A percentile compares a stretch with the other conserved stretches of the same genome.
Conservation (phyloP, 1,140 invertebrate genomes). For the Mycetomoellerius zeteki region DNA sequence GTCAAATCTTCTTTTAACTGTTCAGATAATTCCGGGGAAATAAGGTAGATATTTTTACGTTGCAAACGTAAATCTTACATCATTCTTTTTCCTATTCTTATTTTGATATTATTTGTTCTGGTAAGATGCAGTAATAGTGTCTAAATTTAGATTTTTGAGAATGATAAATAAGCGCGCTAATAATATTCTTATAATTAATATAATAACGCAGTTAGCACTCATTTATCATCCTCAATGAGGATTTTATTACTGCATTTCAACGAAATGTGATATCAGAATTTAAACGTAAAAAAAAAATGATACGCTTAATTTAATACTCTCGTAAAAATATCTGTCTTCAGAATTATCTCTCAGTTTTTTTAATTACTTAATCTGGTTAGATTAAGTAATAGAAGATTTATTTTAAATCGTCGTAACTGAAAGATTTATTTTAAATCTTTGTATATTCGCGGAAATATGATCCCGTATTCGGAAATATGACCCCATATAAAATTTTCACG, state of each 20-base stretch:
- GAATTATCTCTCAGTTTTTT: conserved; percentile 6
- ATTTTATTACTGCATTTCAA: neutral
- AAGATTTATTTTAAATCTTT: conserved; percentile 20
- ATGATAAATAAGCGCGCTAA: neutral
- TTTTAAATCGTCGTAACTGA: conserved; percentile 14
- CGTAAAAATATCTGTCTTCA: neutral
- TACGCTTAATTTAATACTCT: neutral
- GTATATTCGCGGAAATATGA: neutral
- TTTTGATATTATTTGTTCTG: neutral
- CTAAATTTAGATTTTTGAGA: neutral
- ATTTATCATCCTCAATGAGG: neutral
- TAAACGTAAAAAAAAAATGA: neutral
- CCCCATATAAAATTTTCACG: neutral
- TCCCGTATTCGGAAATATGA: neutral
- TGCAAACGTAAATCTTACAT: neutral
- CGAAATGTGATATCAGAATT: conserved; percentile 1
- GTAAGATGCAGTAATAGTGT: neutral
- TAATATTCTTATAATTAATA: neutral
- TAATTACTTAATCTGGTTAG: conserved; percentile 14
- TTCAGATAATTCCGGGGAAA: neutral
- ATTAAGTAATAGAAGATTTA: conserved; percentile 8
- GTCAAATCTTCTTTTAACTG: conserved; percentile 19
- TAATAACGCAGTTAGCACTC: neutral
- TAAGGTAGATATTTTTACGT: neutral
- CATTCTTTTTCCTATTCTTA: neutral